phyloP scores from a whole-genome alignment of 2,888 invertebrate genomes.

The Penaeus monodon region DNA sequence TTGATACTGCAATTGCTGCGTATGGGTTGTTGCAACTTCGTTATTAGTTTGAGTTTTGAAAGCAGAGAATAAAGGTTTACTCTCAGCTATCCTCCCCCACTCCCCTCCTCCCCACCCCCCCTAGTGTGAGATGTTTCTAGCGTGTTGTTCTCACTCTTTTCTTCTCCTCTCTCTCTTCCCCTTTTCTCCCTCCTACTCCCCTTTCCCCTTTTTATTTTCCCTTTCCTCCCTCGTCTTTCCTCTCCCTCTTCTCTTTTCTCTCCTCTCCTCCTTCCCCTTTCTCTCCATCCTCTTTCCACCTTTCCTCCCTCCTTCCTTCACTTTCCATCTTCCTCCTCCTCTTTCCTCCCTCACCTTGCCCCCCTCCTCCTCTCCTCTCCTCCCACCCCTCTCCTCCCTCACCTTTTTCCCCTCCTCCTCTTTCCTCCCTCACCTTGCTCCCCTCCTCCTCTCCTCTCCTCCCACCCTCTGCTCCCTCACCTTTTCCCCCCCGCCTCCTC shows the following conservation, averaged over 20 bases:
- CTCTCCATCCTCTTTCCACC: background rate
- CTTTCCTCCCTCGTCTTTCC: background rate
- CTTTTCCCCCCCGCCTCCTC: background rate
- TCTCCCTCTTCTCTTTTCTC: no score
- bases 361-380: background rate
- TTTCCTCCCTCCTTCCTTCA: no score
- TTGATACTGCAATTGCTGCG: no score
- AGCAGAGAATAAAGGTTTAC: no score
- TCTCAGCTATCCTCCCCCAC: no score
- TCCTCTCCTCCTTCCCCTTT: background rate
- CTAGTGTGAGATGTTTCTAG: no score
- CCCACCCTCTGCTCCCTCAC: no score
- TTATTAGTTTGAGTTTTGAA: no score
- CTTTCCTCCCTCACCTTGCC: background rate
- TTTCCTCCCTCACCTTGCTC: background rate
- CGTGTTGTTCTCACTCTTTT: background rate
- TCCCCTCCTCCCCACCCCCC: no score
- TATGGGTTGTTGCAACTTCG: no score
- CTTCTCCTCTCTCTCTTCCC: background rate
- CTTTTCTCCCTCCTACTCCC: background rate
- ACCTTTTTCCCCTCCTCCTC: background rate
- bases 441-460: background rate
- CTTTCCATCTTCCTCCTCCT: background rate
- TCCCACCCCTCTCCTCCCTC: background rate
- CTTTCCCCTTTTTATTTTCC: background rate